Conservation (phyloP, 2,888 invertebrate genomes). For the Zonitis immaculata region DNA sequence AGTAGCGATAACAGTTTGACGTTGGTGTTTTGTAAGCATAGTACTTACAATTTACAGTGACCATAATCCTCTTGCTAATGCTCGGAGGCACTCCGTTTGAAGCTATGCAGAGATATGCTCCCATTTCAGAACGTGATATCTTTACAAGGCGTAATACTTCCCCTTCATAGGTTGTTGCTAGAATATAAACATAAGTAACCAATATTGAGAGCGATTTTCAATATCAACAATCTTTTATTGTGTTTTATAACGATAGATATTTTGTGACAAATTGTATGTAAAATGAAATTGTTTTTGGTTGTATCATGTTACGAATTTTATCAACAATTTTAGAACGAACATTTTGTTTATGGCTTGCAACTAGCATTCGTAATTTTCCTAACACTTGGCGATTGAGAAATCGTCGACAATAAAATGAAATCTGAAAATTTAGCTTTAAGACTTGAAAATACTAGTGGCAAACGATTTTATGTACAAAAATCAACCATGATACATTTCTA, state of each 20-base stretch:
- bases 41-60: slow-evolving; percentile 87
- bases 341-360: slow-evolving; percentile 29
- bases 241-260: slow-evolving; percentile 12
- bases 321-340: slow-evolving; percentile 27
- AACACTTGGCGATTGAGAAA: slow-evolving; percentile 32
- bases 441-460: slow-evolving; percentile 29
- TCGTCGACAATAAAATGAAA: slow-evolving; percentile 30
- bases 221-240: too few species aligned
- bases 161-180: slow-evolving; percentile 68
- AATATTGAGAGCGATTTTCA: slow-evolving; percentile 21
- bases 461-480: slow-evolving; percentile 12
- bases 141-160: slow-evolving; percentile 72
- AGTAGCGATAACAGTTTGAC: not conserved
- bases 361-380: slow-evolving; percentile 33
- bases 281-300: slow-evolving; percentile 29
- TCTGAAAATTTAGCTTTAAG: slow-evolving; percentile 32
- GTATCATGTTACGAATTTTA: slow-evolving; percentile 24
- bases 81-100: slow-evolving; percentile 84
- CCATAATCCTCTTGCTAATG: slow-evolving; percentile 81
- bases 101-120: slow-evolving; percentile 85
- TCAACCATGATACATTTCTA: slow-evolving; percentile 30
- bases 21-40: slow-evolving; percentile 9
- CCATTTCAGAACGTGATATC: slow-evolving; percentile 85
- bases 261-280: slow-evolving; percentile 26
- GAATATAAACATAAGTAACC: slow-evolving; percentile 29